Base-by-base conservation (phyloP, 2,113 vertebrate species). In the Tychaedon coryphoeus region DNA sequence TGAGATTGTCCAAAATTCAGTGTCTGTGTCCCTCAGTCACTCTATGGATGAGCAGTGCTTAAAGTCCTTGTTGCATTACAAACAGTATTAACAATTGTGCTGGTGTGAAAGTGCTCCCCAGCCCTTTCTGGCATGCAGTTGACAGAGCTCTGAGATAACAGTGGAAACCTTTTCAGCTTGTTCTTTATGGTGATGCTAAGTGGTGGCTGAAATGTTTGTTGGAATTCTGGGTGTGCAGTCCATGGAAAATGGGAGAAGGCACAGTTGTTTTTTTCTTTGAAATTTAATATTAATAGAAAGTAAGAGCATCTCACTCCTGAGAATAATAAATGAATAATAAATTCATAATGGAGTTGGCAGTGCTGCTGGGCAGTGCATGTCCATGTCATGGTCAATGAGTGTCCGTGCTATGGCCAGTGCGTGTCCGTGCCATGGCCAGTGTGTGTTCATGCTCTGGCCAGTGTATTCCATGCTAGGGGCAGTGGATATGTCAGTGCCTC, bases 381-480 rank as follows among this genome's bases (percentile, higher is more conserved):
- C 50, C 9, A 0, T 66, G 50, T 13, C 5, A 2, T 26, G 10
- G 47, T 2, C 58, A 22, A 2, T 17, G 31, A 19, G 24, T 45
- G 33, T 31, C 50, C 1, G 2, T 56, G 20, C 51, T 3, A 1
- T 33, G n/a, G 28, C 0, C 43, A 58, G 8, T 47, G 7, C 7
- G 6, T 48, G 23, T 48, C 47, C 4, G 23, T 48, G 47, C 47
- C 11, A 22, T 48, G 47, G 36, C 36, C 36, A 36, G 6, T 38
- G 15, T 1, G 4, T 57, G 40, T 34, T 53, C 17, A 2, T 42
- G 29, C 16, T 6, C 1, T 42, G 15, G n/a, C 1, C 62, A 50
- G 14, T 50, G 33, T 18, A n/a, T n/a, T n/a, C n/a, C n/a, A n/a
- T n/a, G n/a, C n/a, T n/a, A n/a, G n/a, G n/a, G n/a, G n/a, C n/a